Evolutionary conservation across 2,888 invertebrate species (phyloP), one percentile per base, ranked within the genome.

Genomic region (Drosophila ustulata): DNA sequence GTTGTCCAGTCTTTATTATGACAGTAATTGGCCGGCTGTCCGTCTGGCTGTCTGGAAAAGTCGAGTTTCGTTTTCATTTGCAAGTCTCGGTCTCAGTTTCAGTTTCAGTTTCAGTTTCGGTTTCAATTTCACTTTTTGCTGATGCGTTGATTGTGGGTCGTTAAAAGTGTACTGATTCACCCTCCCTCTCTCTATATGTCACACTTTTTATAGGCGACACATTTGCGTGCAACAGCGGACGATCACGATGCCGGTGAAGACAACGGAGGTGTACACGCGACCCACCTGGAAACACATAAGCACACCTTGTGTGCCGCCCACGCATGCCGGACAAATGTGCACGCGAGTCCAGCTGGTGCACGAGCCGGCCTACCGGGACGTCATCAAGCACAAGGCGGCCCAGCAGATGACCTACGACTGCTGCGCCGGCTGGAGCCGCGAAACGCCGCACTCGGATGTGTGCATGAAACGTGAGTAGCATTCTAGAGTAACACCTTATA

Each of bases 351-450:
- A 94, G 77, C 84, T 94, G 71, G 93, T 93, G 18, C 94, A 94
- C 83, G 94, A 94, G 83, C 93, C 92, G 56, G 92, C 93, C 8
- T 93, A 93, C 84, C 92, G 93, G 71, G 93, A 94, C 66, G 93
- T 94, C 56, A 92, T 92, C 74, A 91, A 92, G 62, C 92, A 92
- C 78, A 92, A 93, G 88, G 90, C 92, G 43, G 92, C 92, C 25
- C 93, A 93, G 74, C 93, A 93, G 80, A 91, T 93, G 58, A 89
- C 91, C 57, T 93, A 93, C 79, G 91, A 92, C 28, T 95, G 95
- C 89, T 95, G 95, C 87, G 93, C 94, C 2, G 95, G 95, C 62
- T 95, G 95, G 95, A 93, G 92, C 34, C 94, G 94, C 82, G 91
- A 93, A 47, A 92, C 92, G 41, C 93, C 93, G 66, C 91, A 93